Percentiles rank a stretch among this genome's conserved stretches.
Conservation (phyloP, 30 jellyfish, hydroid and myxozoan species). For the Cassiopea xamachana region DNA sequence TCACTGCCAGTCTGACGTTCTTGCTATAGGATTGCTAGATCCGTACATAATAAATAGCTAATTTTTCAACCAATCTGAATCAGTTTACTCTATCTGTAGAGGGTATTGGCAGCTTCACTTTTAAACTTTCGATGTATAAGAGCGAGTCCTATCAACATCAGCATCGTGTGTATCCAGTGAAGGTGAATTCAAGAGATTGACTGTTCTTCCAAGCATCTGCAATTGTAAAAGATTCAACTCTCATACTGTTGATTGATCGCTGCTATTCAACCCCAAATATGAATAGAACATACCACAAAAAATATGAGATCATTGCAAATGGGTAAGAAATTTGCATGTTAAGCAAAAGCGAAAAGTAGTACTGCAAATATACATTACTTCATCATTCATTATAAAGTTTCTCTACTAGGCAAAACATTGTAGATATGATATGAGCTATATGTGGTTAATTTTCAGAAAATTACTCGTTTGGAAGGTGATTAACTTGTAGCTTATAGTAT, state of each 20-base stretch:
- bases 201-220: slow-evolving; percentile 52
- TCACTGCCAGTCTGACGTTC: no score
- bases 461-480: no score
- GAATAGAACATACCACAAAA: slow-evolving; percentile 23
- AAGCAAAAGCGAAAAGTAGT: no score
- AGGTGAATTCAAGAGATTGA: slow-evolving; percentile 31
- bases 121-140: slow-evolving; percentile 28
- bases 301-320: slow-evolving; percentile 2
- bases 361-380: no score
- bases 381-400: no score
- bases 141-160: slow-evolving; percentile 2
- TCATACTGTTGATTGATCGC: slow-evolving; percentile 31
- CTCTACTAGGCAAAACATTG: no score
- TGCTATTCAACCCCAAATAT: slow-evolving; percentile 48
- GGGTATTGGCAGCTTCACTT: slow-evolving; percentile 27
- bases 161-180: slow-evolving; percentile 15
- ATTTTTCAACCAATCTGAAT: not conserved
- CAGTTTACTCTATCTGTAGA: not conserved
- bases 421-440: no score
- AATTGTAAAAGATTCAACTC: slow-evolving; percentile 9
- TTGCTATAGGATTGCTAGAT: no score
- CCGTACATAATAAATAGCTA: no score
- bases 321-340: no score
- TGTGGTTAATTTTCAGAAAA: no score
- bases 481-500: no score